phyloP scores from a whole-genome alignment of 1,140 invertebrate genomes.

The Drosophila tristis region DNA sequence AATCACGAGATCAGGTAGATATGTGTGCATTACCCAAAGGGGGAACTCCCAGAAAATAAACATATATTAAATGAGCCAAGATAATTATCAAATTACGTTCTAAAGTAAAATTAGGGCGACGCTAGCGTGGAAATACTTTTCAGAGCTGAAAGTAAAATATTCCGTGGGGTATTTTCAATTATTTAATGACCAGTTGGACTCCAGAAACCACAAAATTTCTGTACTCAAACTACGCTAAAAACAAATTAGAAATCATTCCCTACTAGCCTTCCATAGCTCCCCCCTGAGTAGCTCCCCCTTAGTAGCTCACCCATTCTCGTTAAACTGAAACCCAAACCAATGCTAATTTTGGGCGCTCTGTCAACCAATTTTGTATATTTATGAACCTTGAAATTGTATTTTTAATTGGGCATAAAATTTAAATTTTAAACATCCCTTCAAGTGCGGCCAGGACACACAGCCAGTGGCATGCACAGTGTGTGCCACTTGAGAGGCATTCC shows the following conservation, averaged over 20 bases:
- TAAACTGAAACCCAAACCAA: conserved; percentile 46
- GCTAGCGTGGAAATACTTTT: no score
- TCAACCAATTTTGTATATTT: conserved; percentile 31
- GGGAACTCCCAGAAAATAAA: neutral
- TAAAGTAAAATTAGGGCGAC: no score
- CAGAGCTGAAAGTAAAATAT: no score
- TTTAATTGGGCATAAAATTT: conserved; percentile 79
- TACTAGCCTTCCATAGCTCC: no score
- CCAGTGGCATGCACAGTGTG: conserved; percentile 10
- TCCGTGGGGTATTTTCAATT: no score
- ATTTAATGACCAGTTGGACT: neutral
- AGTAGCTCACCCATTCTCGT: neutral
- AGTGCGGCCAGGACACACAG: conserved; percentile 55
- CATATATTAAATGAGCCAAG: no score
- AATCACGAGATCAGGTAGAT: conserved; percentile 16
- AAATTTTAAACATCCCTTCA: conserved; percentile 72
- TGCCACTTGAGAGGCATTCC: conserved; percentile 53
- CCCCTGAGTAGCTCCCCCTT: no score
- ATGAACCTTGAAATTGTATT: conserved; percentile 74
- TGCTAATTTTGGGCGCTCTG: conserved; percentile 45
- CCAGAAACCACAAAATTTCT: no score
- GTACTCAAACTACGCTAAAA: neutral
- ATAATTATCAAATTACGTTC: conserved; percentile 1
- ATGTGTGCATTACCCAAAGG: neutral
- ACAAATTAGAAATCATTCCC: no score